A percentile compares a stretch with the other conserved stretches of the same genome.
phyloP scores from a whole-genome alignment of 2,113 vertebrate species.

The Alosa alosa region DNA sequence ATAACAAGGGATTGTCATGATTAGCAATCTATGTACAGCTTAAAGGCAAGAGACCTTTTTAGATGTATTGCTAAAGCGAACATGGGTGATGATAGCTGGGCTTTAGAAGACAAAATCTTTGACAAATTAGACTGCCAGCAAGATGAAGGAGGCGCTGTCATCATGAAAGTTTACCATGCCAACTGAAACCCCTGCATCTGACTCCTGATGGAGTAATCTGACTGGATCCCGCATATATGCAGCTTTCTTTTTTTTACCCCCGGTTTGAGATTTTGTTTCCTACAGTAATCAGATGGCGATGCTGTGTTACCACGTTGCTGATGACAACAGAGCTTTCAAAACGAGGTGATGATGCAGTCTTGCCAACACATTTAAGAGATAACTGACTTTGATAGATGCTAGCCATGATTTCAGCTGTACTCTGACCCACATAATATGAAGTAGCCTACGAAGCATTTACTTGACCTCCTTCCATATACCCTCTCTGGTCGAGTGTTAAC shows the following conservation, averaged over 20 bases:
- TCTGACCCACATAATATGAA: background rate
- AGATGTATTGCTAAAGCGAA: constrained; percentile 39
- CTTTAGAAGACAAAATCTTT: constrained; percentile 54
- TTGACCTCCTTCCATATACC: background rate
- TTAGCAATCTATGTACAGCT: constrained; percentile 42
- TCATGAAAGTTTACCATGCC: constrained; percentile 51
- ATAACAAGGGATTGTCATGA: constrained; percentile 42
- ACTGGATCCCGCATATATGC: background rate
- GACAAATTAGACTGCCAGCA: constrained; percentile 54
- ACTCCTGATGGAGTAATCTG: background rate
- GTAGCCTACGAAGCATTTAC: background rate
- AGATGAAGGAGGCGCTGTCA: constrained; percentile 62
- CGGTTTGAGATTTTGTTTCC: background rate
- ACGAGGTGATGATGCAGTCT: background rate
- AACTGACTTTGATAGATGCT: background rate
- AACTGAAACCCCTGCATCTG: constrained; percentile 37
- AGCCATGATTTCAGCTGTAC: background rate
- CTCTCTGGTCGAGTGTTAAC: background rate
- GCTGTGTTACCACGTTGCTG: background rate
- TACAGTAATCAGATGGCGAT: background rate
- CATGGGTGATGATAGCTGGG: constrained; percentile 53
- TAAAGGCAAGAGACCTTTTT: constrained; percentile 24
- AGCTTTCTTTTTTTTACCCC: background rate
- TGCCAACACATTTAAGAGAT: background rate
- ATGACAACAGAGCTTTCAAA: constrained; percentile 11